Conservation (phyloP, 1,140 invertebrate genomes). For the Penaeus chinensis region DNA sequence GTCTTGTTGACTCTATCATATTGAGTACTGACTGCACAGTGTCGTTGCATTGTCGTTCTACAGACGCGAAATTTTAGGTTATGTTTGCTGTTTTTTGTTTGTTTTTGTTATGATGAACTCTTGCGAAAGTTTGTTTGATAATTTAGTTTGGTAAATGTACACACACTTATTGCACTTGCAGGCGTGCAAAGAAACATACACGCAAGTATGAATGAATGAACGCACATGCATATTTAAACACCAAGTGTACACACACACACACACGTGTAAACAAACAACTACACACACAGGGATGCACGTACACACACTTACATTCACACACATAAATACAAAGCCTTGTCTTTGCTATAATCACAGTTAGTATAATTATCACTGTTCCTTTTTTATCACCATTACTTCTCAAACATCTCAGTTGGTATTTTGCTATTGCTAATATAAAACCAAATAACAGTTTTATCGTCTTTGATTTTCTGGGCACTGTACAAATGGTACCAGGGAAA, state of each 20-base stretch:
- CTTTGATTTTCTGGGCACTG: too few relatives aligned
- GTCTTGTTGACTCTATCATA: neutral
- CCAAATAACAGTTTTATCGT: too few relatives aligned
- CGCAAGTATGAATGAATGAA: neutral
- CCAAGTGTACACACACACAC: constrained; percentile 1
- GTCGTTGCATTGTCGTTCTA: neutral
- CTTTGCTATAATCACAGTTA: too few relatives aligned
- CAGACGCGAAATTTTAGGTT: too few relatives aligned
- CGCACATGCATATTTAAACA: neutral
- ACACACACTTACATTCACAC: constrained; percentile 19
- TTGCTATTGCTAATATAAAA: too few relatives aligned
- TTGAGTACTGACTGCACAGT: neutral
- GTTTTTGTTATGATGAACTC: too few relatives aligned
- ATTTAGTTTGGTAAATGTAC: neutral
- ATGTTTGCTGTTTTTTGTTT: too few relatives aligned
- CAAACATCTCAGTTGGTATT: too few relatives aligned
- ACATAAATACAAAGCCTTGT: neutral
- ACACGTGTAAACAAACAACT: neutral
- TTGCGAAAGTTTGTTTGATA: neutral
- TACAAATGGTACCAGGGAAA: too few relatives aligned
- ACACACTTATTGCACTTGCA: neutral
- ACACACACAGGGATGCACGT: neutral
- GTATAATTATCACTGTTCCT: too few relatives aligned
- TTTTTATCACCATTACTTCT: too few relatives aligned
- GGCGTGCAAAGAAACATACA: neutral